phyloP scores from a whole-genome alignment of 2,113 vertebrate species.

The Coregonus clupeaformis region DNA sequence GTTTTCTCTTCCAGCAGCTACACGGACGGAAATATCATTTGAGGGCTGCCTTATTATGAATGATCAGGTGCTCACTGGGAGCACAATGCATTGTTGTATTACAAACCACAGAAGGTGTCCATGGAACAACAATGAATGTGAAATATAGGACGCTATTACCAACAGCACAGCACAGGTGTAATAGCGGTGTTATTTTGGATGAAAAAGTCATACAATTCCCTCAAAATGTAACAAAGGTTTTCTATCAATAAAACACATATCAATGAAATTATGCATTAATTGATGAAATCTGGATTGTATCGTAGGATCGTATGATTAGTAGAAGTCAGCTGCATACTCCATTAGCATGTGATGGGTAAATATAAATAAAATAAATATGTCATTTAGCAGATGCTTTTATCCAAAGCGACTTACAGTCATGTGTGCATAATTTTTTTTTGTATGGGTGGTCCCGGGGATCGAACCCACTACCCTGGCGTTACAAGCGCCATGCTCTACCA shows the following conservation, averaged over 20 bases:
- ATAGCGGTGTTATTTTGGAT: background rate
- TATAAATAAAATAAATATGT: too few species aligned
- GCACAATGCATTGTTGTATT: conserved; percentile 26
- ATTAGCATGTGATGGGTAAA: background rate
- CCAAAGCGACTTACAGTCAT: too few species aligned
- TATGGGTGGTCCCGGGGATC: too few species aligned
- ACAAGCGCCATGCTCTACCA: too few species aligned
- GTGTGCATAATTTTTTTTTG: too few species aligned
- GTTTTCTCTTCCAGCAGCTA: conserved; percentile 13
- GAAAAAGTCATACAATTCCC: background rate
- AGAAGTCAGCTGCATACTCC: background rate
- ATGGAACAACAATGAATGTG: conserved; percentile 24
- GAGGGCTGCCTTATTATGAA: conserved; percentile 30
- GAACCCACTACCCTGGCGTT: too few species aligned
- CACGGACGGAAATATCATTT: conserved; percentile 22
- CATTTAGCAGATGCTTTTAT: too few species aligned
- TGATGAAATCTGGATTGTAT: background rate
- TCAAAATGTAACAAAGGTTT: background rate
- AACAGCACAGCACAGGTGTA: background rate
- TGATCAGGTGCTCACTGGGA: background rate
- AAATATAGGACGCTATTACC: conserved; percentile 16
- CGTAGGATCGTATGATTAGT: background rate
- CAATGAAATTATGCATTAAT: background rate
- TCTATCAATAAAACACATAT: background rate
- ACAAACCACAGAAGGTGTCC: conserved; percentile 20